Percentiles rank a stretch among this genome's conserved stretches.
Evolutionary conservation across 2,888 invertebrate species (phyloP).

Genomic region (Tinea semifulvella): DNA sequence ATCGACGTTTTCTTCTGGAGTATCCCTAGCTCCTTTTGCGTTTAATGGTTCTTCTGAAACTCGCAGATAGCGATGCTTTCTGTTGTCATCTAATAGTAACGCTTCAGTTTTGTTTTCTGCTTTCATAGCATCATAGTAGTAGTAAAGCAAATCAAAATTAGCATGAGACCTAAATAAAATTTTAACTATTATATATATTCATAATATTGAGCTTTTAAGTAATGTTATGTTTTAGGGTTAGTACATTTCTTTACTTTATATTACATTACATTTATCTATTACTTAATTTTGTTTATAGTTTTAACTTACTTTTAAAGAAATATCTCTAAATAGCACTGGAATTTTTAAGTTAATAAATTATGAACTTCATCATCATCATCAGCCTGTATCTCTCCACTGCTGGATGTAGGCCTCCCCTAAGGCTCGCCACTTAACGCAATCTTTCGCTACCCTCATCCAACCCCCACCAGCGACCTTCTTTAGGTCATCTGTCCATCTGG

Average conservation of each 20-base stretch:
- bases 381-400: too few species aligned
- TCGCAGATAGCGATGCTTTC: constrained; percentile 79
- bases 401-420: too few species aligned
- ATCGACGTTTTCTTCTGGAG: constrained; percentile 69
- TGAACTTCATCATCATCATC: too few species aligned
- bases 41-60: constrained; percentile 67
- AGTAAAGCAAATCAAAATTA: constrained; percentile 91
- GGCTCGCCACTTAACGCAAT: too few species aligned
- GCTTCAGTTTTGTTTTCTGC: constrained; percentile 71
- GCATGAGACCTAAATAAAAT: constrained; percentile 75
- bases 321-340: too few species aligned
- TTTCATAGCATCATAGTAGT: constrained; percentile 86
- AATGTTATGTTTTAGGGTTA: background rate
- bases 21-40: constrained; percentile 70
- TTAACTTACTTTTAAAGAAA: too few species aligned
- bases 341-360: too few species aligned
- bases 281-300: background rate
- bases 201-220: background rate
- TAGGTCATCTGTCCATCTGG: too few species aligned
- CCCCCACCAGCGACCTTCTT: too few species aligned
- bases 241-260: constrained; percentile 8
- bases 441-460: too few species aligned
- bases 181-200: background rate
- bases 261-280: constrained; percentile 8
- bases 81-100: constrained; percentile 72